Conservation (phyloP, 2,797 vertebrate species). For the Otolemur crassicaudatus region DNA sequence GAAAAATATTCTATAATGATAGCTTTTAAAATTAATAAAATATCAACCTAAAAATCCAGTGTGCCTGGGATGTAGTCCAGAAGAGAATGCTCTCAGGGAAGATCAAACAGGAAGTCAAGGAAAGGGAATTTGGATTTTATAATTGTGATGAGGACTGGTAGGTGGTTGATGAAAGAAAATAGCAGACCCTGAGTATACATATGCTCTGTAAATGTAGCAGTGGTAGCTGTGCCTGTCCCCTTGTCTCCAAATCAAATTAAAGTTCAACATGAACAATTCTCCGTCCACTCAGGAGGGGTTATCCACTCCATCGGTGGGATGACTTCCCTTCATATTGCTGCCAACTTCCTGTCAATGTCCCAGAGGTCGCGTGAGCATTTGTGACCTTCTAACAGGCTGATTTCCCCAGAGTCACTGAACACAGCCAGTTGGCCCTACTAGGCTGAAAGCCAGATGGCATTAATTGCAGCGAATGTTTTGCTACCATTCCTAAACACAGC, state of each 20-base stretch:
- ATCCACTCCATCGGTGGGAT: background rate
- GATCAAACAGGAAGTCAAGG: background rate
- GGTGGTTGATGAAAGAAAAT: background rate
- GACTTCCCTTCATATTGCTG: background rate
- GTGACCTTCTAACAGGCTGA: background rate
- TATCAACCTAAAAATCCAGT: background rate
- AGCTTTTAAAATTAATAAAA: background rate
- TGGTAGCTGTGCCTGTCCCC: background rate
- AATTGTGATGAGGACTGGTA: background rate
- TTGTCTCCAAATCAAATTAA: background rate
- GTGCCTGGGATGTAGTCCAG: background rate
- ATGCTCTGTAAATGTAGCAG: background rate
- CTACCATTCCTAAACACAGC: background rate
- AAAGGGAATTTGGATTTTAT: background rate
- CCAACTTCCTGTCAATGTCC: constrained; percentile 41
- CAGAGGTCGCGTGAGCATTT: constrained; percentile 26
- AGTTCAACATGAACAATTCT: background rate
- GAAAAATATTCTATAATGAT: background rate
- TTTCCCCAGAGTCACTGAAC: constrained; percentile 59
- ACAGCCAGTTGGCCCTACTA: background rate
- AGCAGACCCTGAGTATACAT: background rate
- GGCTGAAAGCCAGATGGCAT: constrained; percentile 52
- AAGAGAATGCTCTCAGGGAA: background rate
- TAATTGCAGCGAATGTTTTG: constrained; percentile 56
- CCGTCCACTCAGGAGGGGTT: background rate